Conservation (phyloP, 2,797 vertebrate species). For the Neoniphon sammara region DNA sequence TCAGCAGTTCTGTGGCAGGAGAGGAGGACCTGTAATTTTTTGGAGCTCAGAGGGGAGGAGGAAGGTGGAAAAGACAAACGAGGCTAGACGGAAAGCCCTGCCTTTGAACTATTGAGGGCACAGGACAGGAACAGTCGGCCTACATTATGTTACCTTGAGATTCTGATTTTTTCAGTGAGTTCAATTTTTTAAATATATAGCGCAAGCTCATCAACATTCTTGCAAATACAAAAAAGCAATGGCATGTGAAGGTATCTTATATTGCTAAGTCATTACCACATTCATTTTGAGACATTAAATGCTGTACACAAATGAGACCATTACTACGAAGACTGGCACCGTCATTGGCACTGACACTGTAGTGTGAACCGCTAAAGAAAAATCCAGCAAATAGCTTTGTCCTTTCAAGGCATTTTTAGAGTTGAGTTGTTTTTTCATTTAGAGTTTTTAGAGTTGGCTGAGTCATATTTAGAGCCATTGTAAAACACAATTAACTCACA, state of each 20-base stretch:
- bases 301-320: background rate
- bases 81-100: background rate
- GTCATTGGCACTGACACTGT: too few relatives aligned
- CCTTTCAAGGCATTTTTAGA: background rate
- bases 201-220: too few relatives aligned
- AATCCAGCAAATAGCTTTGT: background rate
- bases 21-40: conserved; percentile 14
- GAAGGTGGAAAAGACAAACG: background rate
- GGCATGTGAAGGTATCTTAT: too few relatives aligned
- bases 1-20: conserved; percentile 44
- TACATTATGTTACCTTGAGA: background rate
- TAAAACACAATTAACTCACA: too few relatives aligned
- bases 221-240: too few relatives aligned
- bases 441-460: too few relatives aligned
- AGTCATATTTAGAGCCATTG: too few relatives aligned
- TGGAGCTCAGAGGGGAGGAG: background rate
- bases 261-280: too few relatives aligned
- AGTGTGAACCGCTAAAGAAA: background rate
- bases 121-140: background rate
- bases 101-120: background rate
- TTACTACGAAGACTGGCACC: background rate
- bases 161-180: too few relatives aligned
- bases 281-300: too few relatives aligned
- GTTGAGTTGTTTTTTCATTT: too few relatives aligned
- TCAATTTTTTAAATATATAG: too few relatives aligned